phyloP scores from a whole-genome alignment of 2,797 vertebrate genomes.

The Champsocephalus gunnari region DNA sequence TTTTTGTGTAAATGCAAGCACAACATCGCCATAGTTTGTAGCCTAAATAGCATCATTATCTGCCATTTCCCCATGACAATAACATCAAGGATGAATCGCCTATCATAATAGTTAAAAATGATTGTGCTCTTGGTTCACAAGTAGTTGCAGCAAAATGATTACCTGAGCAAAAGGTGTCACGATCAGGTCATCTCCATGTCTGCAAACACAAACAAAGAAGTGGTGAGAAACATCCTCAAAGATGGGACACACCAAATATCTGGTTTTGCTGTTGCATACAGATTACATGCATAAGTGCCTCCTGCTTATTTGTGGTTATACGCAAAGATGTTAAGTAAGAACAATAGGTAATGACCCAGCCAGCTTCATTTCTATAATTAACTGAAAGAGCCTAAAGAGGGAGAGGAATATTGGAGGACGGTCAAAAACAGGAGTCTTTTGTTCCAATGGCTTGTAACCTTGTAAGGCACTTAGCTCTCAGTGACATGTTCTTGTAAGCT shows the following conservation, averaged over 20 bases:
- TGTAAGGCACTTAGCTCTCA: conserved; percentile 22
- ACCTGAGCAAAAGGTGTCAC: conserved; percentile 99
- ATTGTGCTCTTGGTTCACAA: too few species aligned
- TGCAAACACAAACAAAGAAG: conserved; percentile 65
- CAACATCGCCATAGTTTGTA: too few species aligned
- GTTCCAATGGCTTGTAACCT: conserved; percentile 14
- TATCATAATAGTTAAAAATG: too few species aligned
- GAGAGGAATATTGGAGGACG: conserved; percentile 14
- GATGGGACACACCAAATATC: not conserved
- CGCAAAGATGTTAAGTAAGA: conserved; percentile 14
- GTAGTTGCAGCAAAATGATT: conserved; percentile 23
- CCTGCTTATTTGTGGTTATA: not conserved
- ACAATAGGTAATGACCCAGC: conserved; percentile 8
- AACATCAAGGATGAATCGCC: too few species aligned
- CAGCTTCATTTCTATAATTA: conserved; percentile 32
- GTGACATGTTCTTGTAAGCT: conserved; percentile 16
- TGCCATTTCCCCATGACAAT: too few species aligned
- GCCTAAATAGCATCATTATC: too few species aligned
- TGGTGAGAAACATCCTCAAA: conserved; percentile 1
- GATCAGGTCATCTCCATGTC: conserved; percentile 99
- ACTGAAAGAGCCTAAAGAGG: conserved; percentile 5
- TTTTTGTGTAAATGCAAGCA: too few species aligned
- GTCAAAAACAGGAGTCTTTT: conserved; percentile 18
- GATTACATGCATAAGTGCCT: not conserved
- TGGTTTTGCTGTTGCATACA: conserved; percentile 1